A percentile compares a stretch with the other conserved stretches of the same genome.
These are phyloP conservation scores for Betta splendens DNA, from an alignment of 2,797 vertebrate species.

Conservation along the genomic window DNA sequence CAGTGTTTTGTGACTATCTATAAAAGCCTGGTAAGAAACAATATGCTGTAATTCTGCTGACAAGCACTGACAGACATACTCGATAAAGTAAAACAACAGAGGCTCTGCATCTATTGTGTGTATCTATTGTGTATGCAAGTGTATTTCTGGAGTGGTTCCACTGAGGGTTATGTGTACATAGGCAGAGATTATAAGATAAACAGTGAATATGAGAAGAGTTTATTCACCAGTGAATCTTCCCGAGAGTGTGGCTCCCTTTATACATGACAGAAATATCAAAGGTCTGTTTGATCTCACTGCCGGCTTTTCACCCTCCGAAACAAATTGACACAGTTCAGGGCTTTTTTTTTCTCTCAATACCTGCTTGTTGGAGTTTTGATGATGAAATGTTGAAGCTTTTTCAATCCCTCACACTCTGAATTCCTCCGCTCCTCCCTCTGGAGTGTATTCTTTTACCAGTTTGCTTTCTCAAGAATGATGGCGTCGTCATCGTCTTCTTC, in stretches of 20 bases:
- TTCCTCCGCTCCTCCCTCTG: slow-evolving; percentile 53
- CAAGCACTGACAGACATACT: slow-evolving; percentile 29
- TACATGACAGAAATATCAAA: slow-evolving; percentile 78
- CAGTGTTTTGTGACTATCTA: slow-evolving; percentile 28
- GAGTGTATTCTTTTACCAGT: slow-evolving; percentile 30
- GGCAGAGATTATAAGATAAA: slow-evolving; percentile 61
- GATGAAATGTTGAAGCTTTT: slow-evolving; percentile 73
- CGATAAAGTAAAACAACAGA: slow-evolving; percentile 25
- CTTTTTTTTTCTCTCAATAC: slow-evolving; percentile 39
- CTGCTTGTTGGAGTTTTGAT: slow-evolving; percentile 72
- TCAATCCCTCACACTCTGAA: slow-evolving; percentile 50
- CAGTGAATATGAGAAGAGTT: slow-evolving; percentile 55
- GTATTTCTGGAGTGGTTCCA: slow-evolving; percentile 44
- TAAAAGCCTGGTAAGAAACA: slow-evolving; percentile 34
- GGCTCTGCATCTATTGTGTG: slow-evolving; percentile 40
- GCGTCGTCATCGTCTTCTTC: no score
- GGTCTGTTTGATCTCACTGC: slow-evolving; percentile 72
- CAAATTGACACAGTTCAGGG: slow-evolving; percentile 69
- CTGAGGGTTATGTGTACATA: slow-evolving; percentile 51
- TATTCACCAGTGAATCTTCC: slow-evolving; percentile 54
- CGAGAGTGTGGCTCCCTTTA: slow-evolving; percentile 54
- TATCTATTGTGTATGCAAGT: slow-evolving; percentile 30
- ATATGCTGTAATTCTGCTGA: slow-evolving; percentile 45
- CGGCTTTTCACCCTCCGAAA: slow-evolving; percentile 65
- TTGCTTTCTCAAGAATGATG: slow-evolving; percentile 30